Percentiles rank a stretch among this genome's conserved stretches.
phyloP scores from a whole-genome alignment of 2,888 invertebrate genomes.

The Petrolisthes cinctipes region DNA sequence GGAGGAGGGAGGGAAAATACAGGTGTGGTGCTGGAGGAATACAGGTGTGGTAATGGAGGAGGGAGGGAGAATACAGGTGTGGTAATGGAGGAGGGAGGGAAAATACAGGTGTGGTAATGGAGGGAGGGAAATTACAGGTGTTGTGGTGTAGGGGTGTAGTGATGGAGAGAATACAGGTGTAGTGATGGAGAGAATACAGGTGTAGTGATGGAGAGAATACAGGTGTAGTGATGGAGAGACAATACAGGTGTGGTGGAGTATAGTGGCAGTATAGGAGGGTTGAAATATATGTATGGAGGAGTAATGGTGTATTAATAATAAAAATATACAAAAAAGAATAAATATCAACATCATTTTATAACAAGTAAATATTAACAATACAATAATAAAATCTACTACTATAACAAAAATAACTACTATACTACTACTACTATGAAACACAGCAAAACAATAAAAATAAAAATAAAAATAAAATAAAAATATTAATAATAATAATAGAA shows the following conservation, averaged over 20 bases:
- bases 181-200: not conserved
- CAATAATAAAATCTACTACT: too few relatives aligned
- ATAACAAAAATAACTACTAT: too few relatives aligned
- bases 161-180: not conserved
- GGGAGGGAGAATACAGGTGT: not conserved
- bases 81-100: not conserved
- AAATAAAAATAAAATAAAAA: too few relatives aligned
- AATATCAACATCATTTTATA: too few relatives aligned
- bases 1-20: too few relatives aligned
- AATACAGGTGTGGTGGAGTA: not conserved
- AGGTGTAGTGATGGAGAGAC: not conserved
- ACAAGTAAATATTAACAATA: too few relatives aligned
- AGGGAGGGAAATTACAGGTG: not conserved
- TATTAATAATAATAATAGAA: too few relatives aligned
- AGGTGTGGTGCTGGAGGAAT: not conserved
- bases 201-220: not conserved
- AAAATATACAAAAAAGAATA: too few relatives aligned
- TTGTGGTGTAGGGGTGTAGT: not conserved
- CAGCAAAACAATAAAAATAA: too few relatives aligned
- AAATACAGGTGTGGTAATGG: not conserved
- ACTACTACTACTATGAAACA: too few relatives aligned
- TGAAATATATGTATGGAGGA: not conserved
- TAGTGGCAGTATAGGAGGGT: not conserved
- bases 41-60: not conserved
- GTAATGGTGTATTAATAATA: not conserved